These are phyloP conservation scores for Lutjanus erythropterus DNA, from an alignment of 2,113 vertebrate species.

Conservation along the genomic window DNA sequence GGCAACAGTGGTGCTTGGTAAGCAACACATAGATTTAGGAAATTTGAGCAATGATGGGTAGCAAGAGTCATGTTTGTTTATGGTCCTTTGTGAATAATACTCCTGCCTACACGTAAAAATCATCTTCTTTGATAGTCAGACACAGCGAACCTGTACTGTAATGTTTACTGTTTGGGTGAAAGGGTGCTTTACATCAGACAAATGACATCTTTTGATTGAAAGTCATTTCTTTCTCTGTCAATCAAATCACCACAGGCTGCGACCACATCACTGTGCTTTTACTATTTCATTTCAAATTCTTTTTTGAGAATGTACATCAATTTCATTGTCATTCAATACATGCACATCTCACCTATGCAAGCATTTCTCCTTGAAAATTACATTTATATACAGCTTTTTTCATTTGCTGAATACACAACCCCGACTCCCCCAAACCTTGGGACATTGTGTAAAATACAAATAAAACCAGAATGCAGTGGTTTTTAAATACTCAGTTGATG, in stretches of 20 bases:
- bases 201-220: neutral
- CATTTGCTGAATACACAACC: neutral
- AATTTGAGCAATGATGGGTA: slow-evolving; percentile 28
- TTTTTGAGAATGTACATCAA: neutral
- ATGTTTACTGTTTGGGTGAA: neutral
- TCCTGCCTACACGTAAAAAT: neutral
- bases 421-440: too few relatives aligned
- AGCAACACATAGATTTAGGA: slow-evolving; percentile 36
- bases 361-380: neutral
- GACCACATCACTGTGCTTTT: neutral
- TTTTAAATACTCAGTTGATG: too few relatives aligned
- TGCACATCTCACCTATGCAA: neutral
- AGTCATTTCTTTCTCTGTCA: neutral
- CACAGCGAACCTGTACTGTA: neutral
- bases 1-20: slow-evolving; percentile 37
- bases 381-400: neutral
- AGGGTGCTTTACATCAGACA: too few relatives aligned
- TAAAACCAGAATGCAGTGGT: too few relatives aligned
- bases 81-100: slow-evolving; percentile 1
- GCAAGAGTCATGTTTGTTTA: slow-evolving; percentile 27
- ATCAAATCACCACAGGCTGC: neutral
- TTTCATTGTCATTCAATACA: neutral
- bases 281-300: neutral
- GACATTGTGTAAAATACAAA: too few relatives aligned
- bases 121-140: neutral